Conservation (phyloP, 2,113 vertebrate species). For the Cebus imitator region DNA sequence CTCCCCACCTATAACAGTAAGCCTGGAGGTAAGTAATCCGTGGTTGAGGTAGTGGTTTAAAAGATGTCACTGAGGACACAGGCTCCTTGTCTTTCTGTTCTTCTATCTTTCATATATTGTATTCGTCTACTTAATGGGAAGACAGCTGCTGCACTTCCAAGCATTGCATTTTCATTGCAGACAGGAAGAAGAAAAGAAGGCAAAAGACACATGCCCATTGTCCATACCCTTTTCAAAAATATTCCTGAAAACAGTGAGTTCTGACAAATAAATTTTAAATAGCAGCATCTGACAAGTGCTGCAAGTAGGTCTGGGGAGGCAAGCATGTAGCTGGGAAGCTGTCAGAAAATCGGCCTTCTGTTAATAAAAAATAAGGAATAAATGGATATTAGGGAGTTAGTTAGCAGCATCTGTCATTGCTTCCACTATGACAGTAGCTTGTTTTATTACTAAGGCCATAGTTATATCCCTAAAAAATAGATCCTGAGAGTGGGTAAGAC, state of each 20-base stretch:
- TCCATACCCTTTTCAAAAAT: not conserved
- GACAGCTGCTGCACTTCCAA: not conserved
- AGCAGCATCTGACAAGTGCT: not conserved
- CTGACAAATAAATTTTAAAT: not conserved
- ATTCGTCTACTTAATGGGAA: not conserved
- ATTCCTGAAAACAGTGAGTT: slow-evolving; percentile 25
- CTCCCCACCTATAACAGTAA: not conserved
- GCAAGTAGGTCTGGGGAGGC: not conserved
- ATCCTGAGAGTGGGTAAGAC: not conserved
- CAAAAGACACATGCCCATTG: not conserved
- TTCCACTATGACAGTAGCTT: not conserved
- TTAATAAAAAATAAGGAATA: not conserved
- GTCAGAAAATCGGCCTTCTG: not conserved
- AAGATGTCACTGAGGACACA: not conserved
- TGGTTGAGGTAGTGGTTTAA: not conserved
- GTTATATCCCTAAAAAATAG: not conserved
- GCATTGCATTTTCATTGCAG: not conserved
- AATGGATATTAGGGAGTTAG: not conserved
- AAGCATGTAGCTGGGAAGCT: not conserved
- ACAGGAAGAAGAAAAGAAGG: not conserved
- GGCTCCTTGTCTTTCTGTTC: not conserved
- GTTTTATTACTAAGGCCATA: slow-evolving; percentile 35
- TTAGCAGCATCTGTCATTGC: not conserved
- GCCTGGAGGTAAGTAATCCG: not conserved
- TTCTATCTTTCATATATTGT: not conserved